Base-by-base conservation (phyloP, 2,888 invertebrate genomes). In the Synergus umbraculus region DNA sequence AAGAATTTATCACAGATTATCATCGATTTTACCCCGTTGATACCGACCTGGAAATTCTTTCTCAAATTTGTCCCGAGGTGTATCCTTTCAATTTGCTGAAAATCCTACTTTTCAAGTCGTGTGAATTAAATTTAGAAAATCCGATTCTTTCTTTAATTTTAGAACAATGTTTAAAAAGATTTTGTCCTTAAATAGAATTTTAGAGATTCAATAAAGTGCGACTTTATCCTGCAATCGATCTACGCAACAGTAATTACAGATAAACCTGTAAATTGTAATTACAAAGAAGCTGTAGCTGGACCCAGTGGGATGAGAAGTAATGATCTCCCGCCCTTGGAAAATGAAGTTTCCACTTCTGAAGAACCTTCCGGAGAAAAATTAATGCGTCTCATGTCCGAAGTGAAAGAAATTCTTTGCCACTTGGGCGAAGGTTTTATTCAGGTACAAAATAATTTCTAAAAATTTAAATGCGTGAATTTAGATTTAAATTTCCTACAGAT, bases 381-480 rank as follows among this genome's bases (percentile, higher is more conserved):
- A 44, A 76, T 82, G 76, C 82, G 81, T 44, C 91, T 95, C 64
- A 94, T 96, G 41, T 93, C 93, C 41, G 94, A 94, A 92, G 95
- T 97, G 0, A 95, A 95, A 87, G 96, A 96, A 88, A 92, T 98
- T 79, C 93, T 98, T 66, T 97, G 97, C 2, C 95, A 97, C 92
- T 93, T 97, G 73, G 97, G 97, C 0, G 96, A 96, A 87, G 97
- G 94, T 49, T 95, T 95, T 87, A 93, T 95, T 77, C 92, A 94
- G 92, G 94, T 94, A 89, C 84, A 77, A 2, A 37, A 37, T 5
- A 66, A 29, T 44, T 49, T 79, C 43, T 69, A 22, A 49, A 13
- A 15, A 76, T 60, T 37, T 41, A 69, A 13, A 64, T 64, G 43
- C 29, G 18, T 9, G 41, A 29, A 77, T 37, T 29, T 29, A 29